A percentile compares a stretch with the other conserved stretches of the same genome.
Conservation (phyloP, 2,113 vertebrate species). For the Xyliphius kryptos region DNA sequence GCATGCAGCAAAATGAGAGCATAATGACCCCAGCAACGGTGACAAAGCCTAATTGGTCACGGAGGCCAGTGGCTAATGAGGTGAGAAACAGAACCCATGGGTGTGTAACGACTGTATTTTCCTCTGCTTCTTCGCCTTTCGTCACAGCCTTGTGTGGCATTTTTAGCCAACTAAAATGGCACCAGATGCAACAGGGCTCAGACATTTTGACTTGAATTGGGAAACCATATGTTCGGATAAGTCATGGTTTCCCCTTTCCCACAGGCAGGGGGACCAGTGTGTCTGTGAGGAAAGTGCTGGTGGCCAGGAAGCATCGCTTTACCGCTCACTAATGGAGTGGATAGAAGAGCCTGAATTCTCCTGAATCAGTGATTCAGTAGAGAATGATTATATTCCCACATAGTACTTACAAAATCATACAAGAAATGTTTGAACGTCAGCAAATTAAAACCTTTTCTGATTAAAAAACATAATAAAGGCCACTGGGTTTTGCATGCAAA, state of each 20-base stretch:
- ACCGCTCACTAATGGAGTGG: too few species aligned
- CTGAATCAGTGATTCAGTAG: too few species aligned
- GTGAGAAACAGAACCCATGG: slow-evolving; percentile 84
- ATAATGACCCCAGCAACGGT: slow-evolving; percentile 88
- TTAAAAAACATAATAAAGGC: too few species aligned
- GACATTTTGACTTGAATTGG: slow-evolving; percentile 90
- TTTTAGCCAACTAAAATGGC: slow-evolving; percentile 89
- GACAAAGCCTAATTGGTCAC: slow-evolving; percentile 98
- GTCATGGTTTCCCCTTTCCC: slow-evolving; percentile 91
- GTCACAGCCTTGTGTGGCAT: slow-evolving; percentile 98
- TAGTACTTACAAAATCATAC: too few species aligned
- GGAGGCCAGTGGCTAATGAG: slow-evolving; percentile 98
- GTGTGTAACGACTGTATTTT: slow-evolving; percentile 98
- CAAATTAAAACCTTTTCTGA: too few species aligned
- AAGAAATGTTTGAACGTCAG: too few species aligned
- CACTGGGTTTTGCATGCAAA: too few species aligned
- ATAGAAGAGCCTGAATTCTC: too few species aligned
- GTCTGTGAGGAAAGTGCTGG: slow-evolving; percentile 44
- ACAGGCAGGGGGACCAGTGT: slow-evolving; percentile 73
- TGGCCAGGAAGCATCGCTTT: slow-evolving; percentile 55
- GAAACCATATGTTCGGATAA: slow-evolving; percentile 95
- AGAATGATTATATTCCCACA: too few species aligned
- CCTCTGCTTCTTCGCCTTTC: slow-evolving; percentile 86
- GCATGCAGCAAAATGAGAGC: slow-evolving; percentile 94
- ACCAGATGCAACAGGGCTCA: slow-evolving; percentile 98